Conservation (phyloP, 2,888 invertebrate genomes). For the Sminthurinus aureus region DNA sequence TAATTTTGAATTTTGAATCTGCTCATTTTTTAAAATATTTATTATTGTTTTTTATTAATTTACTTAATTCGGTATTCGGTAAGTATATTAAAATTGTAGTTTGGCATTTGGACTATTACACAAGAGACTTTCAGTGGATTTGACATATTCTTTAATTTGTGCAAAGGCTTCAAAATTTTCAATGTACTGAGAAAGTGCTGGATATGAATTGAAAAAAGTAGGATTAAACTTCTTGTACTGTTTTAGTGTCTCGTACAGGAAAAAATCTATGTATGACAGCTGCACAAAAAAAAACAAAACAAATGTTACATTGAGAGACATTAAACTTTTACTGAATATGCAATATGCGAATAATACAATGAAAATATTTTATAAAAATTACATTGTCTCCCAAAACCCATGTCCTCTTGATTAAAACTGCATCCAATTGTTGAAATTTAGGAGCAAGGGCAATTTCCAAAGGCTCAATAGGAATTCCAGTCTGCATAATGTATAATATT, state of each 20-base stretch:
- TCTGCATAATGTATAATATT: too few relatives aligned
- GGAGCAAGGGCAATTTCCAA: too few relatives aligned
- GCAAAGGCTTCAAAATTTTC: conserved; percentile 62
- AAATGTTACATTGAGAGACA: too few relatives aligned
- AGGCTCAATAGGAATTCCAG: too few relatives aligned
- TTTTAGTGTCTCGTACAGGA: conserved; percentile 64
- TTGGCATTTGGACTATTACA: conserved; percentile 23
- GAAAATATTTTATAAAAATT: too few relatives aligned
- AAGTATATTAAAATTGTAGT: conserved; percentile 2
- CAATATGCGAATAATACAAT: too few relatives aligned
- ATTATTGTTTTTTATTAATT: too few relatives aligned
- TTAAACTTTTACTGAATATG: too few relatives aligned
- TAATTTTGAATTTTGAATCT: too few relatives aligned
- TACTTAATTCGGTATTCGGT: too few relatives aligned
- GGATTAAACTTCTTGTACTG: conserved; percentile 62
- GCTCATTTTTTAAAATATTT: too few relatives aligned
- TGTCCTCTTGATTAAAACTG: neutral
- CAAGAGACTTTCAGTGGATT: conserved; percentile 60
- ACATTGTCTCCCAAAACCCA: neutral
- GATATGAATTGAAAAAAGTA: conserved; percentile 61
- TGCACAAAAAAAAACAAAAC: too few relatives aligned
- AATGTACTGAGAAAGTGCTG: conserved; percentile 62
- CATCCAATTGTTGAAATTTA: neutral
- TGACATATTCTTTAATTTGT: conserved; percentile 61
- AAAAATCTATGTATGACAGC: conserved; percentile 64